phyloP scores from a whole-genome alignment of 2,888 invertebrate genomes.

The Rhorus exstirpatorius region DNA sequence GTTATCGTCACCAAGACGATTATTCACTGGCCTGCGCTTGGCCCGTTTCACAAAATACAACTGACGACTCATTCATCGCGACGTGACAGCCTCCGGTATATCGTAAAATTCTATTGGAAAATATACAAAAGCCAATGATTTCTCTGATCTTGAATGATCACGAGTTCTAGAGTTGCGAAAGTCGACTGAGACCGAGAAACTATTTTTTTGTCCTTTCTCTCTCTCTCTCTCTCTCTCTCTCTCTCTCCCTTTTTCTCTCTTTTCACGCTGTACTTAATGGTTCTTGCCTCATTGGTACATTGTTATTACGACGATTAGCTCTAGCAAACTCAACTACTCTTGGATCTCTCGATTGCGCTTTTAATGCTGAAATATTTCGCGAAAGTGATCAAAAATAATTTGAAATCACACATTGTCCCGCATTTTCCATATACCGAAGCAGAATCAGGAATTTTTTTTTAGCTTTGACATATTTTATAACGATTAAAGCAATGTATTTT shows the following conservation, averaged over 20 bases:
- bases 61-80: constrained; percentile 25
- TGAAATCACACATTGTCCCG: neutral
- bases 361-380: neutral
- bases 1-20: neutral
- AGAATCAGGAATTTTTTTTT: neutral
- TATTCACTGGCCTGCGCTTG: neutral
- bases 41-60: neutral
- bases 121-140: constrained; percentile 71
- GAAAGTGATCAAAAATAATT: neutral
- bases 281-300: constrained; percentile 35
- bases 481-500: neutral
- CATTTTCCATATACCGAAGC: neutral
- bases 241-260: neutral
- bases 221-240: neutral
- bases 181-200: constrained; percentile 41
- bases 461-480: neutral
- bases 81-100: constrained; percentile 9
- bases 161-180: constrained; percentile 71
- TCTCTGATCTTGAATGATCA: constrained; percentile 80
- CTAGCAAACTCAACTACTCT: neutral
- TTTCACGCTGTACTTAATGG: constrained; percentile 1
- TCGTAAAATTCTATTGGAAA: constrained; percentile 33
- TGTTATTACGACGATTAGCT: constrained; percentile 19
- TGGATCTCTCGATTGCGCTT: neutral
- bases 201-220: constrained; percentile 38